Evolutionary conservation across 2,797 vertebrate species (phyloP).

Genomic region (Sorex maritimensis): DNA sequence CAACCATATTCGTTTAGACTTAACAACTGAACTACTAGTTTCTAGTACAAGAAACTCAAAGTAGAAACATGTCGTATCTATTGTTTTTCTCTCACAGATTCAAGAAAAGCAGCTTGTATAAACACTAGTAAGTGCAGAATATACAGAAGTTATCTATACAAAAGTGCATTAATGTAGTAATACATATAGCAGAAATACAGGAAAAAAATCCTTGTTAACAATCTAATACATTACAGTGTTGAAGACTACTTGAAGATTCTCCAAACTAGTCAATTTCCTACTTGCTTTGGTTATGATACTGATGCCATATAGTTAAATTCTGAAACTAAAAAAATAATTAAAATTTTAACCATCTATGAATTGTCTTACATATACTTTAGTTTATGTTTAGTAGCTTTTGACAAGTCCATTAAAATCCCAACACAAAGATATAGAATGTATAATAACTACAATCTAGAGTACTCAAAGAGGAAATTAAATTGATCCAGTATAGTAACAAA

Average conservation of each 20-base stretch:
- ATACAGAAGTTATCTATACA: conserved; percentile 90
- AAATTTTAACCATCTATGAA: conserved; percentile 80
- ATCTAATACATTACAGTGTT: conserved; percentile 84
- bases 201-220: conserved; percentile 82
- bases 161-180: conserved; percentile 89
- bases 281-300: conserved; percentile 90
- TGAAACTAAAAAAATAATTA: conserved; percentile 64
- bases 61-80: conserved; percentile 82
- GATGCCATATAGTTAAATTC: conserved; percentile 83
- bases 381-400: conserved; percentile 74
- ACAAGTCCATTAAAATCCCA: conserved; percentile 75
- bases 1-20: conserved; percentile 83
- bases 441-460: conserved; percentile 72
- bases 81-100: conserved; percentile 86
- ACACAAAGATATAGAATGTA: conserved; percentile 73
- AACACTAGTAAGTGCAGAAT: conserved; percentile 91
- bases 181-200: conserved; percentile 87
- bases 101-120: conserved; percentile 88
- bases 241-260: conserved; percentile 84
- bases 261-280: conserved; percentile 83
- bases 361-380: conserved; percentile 75
- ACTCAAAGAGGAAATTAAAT: conserved; percentile 76
- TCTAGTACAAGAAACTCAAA: conserved; percentile 88
- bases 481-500: conserved; percentile 73
- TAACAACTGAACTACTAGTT: conserved; percentile 86